A percentile compares a stretch with the other conserved stretches of the same genome.
Conservation (phyloP, 2,113 vertebrate genomes). For the Orcinus orca region DNA sequence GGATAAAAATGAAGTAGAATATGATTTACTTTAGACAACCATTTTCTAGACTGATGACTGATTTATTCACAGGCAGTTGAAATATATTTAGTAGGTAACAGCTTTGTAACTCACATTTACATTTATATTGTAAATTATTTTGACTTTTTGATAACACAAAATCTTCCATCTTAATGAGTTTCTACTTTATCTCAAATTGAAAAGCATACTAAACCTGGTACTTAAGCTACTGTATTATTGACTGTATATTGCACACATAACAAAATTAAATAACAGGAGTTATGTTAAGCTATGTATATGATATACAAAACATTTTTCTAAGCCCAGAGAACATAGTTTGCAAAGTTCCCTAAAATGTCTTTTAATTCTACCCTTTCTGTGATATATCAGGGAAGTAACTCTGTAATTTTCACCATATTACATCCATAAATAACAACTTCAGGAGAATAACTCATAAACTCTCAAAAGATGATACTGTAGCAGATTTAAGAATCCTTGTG, state of each 20-base stretch:
- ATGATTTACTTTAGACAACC: slow-evolving; percentile 49
- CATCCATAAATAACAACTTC: slow-evolving; percentile 20
- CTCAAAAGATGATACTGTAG: neutral
- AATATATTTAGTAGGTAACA: slow-evolving; percentile 59
- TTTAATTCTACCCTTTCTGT: slow-evolving; percentile 46
- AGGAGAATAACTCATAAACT: slow-evolving; percentile 30
- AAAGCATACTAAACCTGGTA: slow-evolving; percentile 50
- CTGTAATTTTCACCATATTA: slow-evolving; percentile 30
- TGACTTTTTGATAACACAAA: slow-evolving; percentile 67
- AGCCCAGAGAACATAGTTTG: slow-evolving; percentile 1
- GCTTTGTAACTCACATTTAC: slow-evolving; percentile 54
- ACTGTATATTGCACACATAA: neutral
- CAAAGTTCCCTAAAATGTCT: slow-evolving; percentile 62
- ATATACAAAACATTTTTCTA: slow-evolving; percentile 22
- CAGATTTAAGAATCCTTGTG: slow-evolving; percentile 39
- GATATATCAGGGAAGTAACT: slow-evolving; percentile 20
- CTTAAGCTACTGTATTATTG: slow-evolving; percentile 22
- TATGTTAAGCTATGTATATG: slow-evolving; percentile 29
- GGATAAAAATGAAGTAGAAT: neutral
- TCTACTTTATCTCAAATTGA: slow-evolving; percentile 71
- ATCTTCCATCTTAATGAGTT: slow-evolving; percentile 65
- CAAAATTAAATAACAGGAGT: slow-evolving; percentile 60
- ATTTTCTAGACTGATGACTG: slow-evolving; percentile 56
- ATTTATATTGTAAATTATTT: slow-evolving; percentile 55
- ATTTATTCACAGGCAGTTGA: slow-evolving; percentile 56